Percentiles rank a stretch among this genome's conserved stretches.
These are phyloP conservation scores for Lasioglossum albipes DNA, from an alignment of 1,140 invertebrate genomes.

Conservation along the genomic window DNA sequence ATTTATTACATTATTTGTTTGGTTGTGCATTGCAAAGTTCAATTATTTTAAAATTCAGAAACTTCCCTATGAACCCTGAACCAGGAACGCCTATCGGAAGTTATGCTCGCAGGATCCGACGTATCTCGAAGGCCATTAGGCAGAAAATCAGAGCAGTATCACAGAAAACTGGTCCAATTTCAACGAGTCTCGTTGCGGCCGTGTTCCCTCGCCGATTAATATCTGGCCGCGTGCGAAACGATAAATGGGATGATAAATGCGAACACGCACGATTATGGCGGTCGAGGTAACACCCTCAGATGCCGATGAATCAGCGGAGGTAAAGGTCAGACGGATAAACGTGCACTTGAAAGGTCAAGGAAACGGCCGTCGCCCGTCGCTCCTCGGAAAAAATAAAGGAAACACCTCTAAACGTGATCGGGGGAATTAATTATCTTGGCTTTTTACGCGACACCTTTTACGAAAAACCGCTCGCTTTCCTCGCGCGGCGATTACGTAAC, in stretches of 20 bases:
- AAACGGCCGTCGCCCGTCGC: conserved; percentile 45
- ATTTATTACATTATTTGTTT: too few relatives aligned
- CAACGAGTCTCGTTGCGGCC: conserved; percentile 1
- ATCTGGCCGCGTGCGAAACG: conserved; percentile 45
- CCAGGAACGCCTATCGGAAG: too few relatives aligned
- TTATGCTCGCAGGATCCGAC: too few relatives aligned
- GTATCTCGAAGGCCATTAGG: too few relatives aligned
- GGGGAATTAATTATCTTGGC: conserved; percentile 13
- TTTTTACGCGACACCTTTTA: not conserved
- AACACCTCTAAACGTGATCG: conserved; percentile 20
- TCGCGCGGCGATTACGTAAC: conserved; percentile 14
- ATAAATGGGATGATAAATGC: conserved; percentile 63
- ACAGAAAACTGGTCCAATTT: conserved; percentile 8
- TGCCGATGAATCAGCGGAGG: conserved; percentile 63
- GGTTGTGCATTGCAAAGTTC: too few relatives aligned
- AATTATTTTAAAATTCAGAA: too few relatives aligned
- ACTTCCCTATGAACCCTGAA: too few relatives aligned
- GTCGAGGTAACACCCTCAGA: conserved; percentile 48
- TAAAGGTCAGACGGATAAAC: conserved; percentile 62
- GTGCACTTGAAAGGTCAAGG: conserved; percentile 64
- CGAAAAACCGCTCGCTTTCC: conserved; percentile 2
- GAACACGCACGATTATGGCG: conserved; percentile 59
- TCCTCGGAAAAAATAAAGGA: not conserved
- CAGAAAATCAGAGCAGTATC: not conserved
- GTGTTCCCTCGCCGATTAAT: conserved; percentile 51